phyloP scores from a whole-genome alignment of 2,797 vertebrate species.

The Catostomus latipinnis region DNA sequence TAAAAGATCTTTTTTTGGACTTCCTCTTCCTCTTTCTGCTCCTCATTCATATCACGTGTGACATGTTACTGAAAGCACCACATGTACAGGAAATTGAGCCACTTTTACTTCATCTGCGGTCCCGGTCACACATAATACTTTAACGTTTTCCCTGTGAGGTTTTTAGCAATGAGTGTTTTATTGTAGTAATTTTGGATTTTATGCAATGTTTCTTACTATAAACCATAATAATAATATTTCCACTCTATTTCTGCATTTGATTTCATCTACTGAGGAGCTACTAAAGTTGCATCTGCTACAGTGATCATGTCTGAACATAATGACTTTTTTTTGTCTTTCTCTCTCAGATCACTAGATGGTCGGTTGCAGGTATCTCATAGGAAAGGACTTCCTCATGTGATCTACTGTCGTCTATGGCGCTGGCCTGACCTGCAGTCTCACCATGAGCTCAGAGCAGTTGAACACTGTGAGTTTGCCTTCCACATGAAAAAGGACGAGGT shows the following conservation, averaged over 20 bases:
- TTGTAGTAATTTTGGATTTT: slow-evolving; percentile 20
- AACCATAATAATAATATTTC: slow-evolving; percentile 9
- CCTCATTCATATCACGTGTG: slow-evolving; percentile 10
- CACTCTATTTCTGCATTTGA: slow-evolving; percentile 9
- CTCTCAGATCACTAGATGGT: slow-evolving; percentile 93
- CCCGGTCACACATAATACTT: slow-evolving; percentile 1
- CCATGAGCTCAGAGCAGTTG: slow-evolving; percentile 97
- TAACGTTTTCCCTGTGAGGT: not conserved
- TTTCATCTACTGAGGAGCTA: not conserved
- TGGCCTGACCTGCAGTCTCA: slow-evolving; percentile 99
- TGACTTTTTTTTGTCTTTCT: slow-evolving; percentile 7
- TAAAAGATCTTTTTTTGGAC: slow-evolving; percentile 38
- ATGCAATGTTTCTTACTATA: slow-evolving; percentile 5
- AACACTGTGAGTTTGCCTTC: slow-evolving; percentile 97
- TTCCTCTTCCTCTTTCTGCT: slow-evolving; percentile 55
- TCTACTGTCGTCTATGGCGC: slow-evolving; percentile 99
- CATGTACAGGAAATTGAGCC: slow-evolving; percentile 34
- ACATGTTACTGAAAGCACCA: slow-evolving; percentile 38
- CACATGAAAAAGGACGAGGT: slow-evolving; percentile 99
- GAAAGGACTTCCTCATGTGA: slow-evolving; percentile 96
- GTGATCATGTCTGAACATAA: not conserved
- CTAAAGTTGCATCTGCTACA: not conserved
- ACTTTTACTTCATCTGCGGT: slow-evolving; percentile 35
- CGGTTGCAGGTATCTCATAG: slow-evolving; percentile 96
- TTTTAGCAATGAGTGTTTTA: slow-evolving; percentile 13